These are phyloP conservation scores for Cotesia chilonis DNA, from an alignment of 1,140 invertebrate species.

Conservation along the genomic window DNA sequence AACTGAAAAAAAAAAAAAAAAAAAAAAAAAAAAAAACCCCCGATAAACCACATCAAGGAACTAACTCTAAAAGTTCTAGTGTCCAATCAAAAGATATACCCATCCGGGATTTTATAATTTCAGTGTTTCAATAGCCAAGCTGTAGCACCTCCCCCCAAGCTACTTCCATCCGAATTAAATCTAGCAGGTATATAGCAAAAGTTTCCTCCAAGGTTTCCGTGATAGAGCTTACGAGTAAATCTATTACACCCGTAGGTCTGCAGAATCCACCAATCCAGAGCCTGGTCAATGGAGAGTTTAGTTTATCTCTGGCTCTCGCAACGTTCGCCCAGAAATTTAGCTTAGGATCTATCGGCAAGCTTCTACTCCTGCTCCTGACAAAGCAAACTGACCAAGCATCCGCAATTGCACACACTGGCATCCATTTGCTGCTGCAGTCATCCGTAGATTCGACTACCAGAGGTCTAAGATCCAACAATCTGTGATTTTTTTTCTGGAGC, in stretches of 20 bases:
- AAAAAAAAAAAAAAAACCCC: conserved; percentile 10
- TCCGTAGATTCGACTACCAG: not conserved
- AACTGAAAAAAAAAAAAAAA: conserved; percentile 7
- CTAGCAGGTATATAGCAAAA: conserved; percentile 2
- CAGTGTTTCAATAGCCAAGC: conserved; percentile 1
- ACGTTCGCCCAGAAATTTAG: too few species aligned
- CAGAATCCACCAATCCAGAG: conserved; percentile 32
- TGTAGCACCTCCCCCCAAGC: not conserved
- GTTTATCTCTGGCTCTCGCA: too few species aligned
- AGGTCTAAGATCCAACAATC: too few species aligned
- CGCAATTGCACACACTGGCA: conserved; percentile 5
- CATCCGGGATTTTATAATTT: conserved; percentile 8
- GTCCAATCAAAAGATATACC: conserved; percentile 16
- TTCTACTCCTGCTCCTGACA: not conserved
- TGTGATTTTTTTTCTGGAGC: too few species aligned
- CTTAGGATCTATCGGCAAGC: not conserved
- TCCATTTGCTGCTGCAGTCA: not conserved
- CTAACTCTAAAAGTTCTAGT: not conserved
- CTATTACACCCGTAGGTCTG: conserved; percentile 38
- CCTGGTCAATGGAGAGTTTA: too few species aligned
- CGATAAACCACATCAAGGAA: conserved; percentile 38
- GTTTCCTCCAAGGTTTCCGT: conserved; percentile 25
- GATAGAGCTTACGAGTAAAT: conserved; percentile 17
- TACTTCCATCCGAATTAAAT: conserved; percentile 2
- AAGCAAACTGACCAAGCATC: conserved; percentile 34